These are phyloP conservation scores for Morelia viridis DNA, from an alignment of 2,797 vertebrate genomes.

Conservation along the genomic window DNA sequence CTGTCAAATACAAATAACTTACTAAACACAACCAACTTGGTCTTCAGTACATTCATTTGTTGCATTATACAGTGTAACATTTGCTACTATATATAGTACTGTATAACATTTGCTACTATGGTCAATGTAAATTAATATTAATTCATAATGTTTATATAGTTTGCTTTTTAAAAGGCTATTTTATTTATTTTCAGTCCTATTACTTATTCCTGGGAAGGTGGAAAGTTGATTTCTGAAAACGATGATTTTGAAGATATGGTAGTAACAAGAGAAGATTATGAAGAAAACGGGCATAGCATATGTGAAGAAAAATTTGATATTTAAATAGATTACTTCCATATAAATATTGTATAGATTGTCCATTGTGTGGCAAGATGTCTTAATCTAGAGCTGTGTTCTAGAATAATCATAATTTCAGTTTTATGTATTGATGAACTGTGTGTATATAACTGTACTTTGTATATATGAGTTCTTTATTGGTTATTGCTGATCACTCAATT, in stretches of 20 bases:
- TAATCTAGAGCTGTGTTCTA: conserved; percentile 53
- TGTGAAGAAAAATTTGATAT: conserved; percentile 99
- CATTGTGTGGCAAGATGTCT: conserved; percentile 34
- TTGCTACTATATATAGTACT: too few species aligned
- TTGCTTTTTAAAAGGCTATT: neutral
- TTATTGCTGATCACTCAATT: conserved; percentile 38
- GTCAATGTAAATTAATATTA: neutral
- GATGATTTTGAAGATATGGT: conserved; percentile 97
- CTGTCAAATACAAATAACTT: neutral
- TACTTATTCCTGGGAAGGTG: conserved; percentile 94
- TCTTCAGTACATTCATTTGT: neutral
- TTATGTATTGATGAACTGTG: neutral
- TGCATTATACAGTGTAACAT: too few species aligned
- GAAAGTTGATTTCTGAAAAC: conserved; percentile 90
- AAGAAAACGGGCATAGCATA: conserved; percentile 93
- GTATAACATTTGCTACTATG: neutral
- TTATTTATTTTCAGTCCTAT: conserved; percentile 80
- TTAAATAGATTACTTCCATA: conserved; percentile 66
- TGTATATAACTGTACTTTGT: neutral
- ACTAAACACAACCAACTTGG: neutral
- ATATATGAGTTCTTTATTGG: conserved; percentile 50
- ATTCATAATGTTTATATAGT: neutral
- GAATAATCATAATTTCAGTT: neutral
- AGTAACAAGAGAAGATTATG: conserved; percentile 95
- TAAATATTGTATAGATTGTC: conserved; percentile 29